A percentile compares a stretch with the other conserved stretches of the same genome.
phyloP scores from a whole-genome alignment of 2,113 vertebrate genomes.

The Sebastes fasciatus region DNA sequence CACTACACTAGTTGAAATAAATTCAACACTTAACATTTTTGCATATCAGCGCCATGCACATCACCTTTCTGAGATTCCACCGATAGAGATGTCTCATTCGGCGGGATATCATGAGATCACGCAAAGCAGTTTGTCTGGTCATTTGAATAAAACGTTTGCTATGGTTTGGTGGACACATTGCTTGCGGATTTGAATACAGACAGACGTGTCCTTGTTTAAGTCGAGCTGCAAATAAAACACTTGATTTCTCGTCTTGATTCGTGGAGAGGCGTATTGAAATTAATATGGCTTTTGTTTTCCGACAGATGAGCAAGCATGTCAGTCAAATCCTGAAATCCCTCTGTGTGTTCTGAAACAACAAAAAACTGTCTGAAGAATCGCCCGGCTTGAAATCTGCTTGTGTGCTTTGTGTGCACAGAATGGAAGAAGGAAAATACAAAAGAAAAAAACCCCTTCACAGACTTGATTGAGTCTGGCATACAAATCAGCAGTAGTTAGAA shows the following conservation, averaged over 20 bases:
- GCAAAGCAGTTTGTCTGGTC: constrained; percentile 49
- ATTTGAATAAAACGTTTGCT: constrained; percentile 56
- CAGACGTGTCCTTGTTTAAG: constrained; percentile 44
- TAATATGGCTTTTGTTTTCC: constrained; percentile 63
- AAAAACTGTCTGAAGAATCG: constrained; percentile 15
- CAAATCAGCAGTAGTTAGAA: constrained; percentile 17
- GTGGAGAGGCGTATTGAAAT: constrained; percentile 17
- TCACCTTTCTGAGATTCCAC: constrained; percentile 27
- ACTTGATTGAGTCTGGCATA: constrained; percentile 10
- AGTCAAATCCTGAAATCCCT: constrained; percentile 49
- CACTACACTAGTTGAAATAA: constrained; percentile 26
- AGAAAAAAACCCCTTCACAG: constrained; percentile 8
- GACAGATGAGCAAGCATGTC: constrained; percentile 50
- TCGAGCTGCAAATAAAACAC: constrained; percentile 27
- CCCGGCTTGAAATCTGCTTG: constrained; percentile 31
- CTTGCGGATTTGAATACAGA: constrained; percentile 62
- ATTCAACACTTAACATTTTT: constrained; percentile 45
- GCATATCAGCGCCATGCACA: constrained; percentile 34
- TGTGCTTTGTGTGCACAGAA: constrained; percentile 30
- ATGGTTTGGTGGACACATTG: constrained; percentile 40
- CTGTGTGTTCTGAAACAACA: constrained; percentile 38
- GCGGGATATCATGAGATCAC: constrained; percentile 33
- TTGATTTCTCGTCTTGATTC: constrained; percentile 1
- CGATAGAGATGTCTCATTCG: constrained; percentile 21
- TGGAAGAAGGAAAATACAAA: background rate